Evolutionary conservation across 2,113 vertebrate species (phyloP).

Genomic region (Suricata suricatta): DNA sequence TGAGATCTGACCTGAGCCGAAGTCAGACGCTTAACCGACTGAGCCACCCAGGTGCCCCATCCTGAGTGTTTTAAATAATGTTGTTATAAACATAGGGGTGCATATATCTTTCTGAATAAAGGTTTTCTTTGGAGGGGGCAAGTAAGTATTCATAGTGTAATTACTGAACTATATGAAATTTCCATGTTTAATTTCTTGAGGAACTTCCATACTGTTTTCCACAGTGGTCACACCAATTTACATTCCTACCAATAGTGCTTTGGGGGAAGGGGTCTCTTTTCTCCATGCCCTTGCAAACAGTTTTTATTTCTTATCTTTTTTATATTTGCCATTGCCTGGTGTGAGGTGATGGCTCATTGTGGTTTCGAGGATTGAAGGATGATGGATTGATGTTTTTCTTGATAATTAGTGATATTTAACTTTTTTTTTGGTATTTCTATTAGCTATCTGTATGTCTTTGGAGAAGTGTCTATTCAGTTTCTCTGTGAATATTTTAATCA

Average conservation of each 20-base stretch:
- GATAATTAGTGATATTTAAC: not conserved
- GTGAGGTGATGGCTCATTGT: not conserved
- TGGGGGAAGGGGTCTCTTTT: not conserved
- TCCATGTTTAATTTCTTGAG: not conserved
- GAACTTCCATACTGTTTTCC: not conserved
- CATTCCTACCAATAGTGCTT: not conserved
- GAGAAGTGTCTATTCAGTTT: not conserved
- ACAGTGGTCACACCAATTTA: not conserved
- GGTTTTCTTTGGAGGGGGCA: not conserved
- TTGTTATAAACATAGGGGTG: not conserved
- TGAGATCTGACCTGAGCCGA: too few species aligned
- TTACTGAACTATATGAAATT: not conserved
- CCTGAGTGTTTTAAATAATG: not conserved
- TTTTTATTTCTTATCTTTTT: not conserved
- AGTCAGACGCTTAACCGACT: too few species aligned
- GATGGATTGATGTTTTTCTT: not conserved
- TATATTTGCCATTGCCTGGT: not conserved
- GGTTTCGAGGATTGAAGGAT: not conserved
- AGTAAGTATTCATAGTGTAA: not conserved
- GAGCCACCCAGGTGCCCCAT: too few species aligned
- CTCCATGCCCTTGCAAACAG: not conserved
- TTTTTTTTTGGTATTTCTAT: not conserved
- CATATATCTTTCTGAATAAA: not conserved
- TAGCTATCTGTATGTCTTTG: not conserved
- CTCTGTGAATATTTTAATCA: not conserved